Conservation (phyloP, 2,888 invertebrate species). For the Meloe dianella region DNA sequence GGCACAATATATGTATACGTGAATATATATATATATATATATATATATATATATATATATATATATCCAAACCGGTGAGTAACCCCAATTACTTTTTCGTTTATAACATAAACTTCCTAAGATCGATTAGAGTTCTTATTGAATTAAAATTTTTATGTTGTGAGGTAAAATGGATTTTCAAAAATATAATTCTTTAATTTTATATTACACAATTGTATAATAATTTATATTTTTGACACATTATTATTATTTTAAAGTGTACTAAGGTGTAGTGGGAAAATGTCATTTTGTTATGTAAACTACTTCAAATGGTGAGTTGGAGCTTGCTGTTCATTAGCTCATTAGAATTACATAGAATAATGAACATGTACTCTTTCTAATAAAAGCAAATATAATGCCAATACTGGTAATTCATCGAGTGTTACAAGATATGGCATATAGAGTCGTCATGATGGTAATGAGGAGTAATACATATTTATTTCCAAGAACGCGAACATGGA, state of each 20-base stretch:
- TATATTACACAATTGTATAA: neutral
- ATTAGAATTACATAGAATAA: neutral
- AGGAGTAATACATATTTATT: conserved; percentile 8
- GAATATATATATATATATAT: neutral
- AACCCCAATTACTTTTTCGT: conserved; percentile 5
- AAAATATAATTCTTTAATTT: neutral
- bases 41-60: neutral
- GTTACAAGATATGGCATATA: neutral
- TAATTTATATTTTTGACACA: too few relatives aligned
- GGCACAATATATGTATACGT: neutral
- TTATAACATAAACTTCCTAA: neutral
- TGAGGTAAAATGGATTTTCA: neutral
- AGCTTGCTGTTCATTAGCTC: neutral
- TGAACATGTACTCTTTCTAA: neutral
- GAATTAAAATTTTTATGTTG: neutral
- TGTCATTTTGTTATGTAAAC: neutral
- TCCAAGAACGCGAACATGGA: conserved; percentile 11
- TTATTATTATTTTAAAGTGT: neutral
- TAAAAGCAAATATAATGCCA: neutral
- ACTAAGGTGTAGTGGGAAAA: neutral
- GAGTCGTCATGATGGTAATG: too few relatives aligned
- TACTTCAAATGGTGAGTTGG: neutral
- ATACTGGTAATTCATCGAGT: neutral
- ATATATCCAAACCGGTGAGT: neutral
- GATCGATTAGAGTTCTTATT: neutral